Evolutionary conservation across 2,888 invertebrate species (phyloP).

Genomic region (Melanchra persicariae): DNA sequence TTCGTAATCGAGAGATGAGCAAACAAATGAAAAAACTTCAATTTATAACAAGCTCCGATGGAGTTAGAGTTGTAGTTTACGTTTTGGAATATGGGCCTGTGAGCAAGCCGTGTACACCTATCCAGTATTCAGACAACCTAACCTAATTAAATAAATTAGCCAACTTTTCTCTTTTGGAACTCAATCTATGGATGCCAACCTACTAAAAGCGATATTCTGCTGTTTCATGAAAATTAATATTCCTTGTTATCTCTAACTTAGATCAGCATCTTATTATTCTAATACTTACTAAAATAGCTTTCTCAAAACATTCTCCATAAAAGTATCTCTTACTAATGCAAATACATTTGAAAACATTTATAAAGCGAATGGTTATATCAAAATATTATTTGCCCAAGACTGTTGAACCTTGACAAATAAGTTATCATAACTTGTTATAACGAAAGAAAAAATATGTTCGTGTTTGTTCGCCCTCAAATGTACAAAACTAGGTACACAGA

Average conservation of each 20-base stretch:
- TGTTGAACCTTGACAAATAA: constrained; percentile 81
- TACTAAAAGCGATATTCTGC: background rate
- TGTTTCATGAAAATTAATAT: background rate
- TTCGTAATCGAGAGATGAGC: too few relatives aligned
- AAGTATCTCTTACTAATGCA: constrained; percentile 52
- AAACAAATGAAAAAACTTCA: too few relatives aligned
- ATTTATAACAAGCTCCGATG: too few relatives aligned
- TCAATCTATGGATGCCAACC: background rate
- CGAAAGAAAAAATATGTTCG: constrained; percentile 79
- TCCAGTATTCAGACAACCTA: too few relatives aligned
- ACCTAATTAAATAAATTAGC: too few relatives aligned
- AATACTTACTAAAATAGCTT: constrained; percentile 13
- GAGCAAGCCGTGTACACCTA: too few relatives aligned
- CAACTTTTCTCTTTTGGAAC: background rate
- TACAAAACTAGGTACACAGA: constrained; percentile 68
- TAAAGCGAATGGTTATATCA: constrained; percentile 75
- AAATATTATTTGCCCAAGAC: constrained; percentile 79
- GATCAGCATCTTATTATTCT: constrained; percentile 12
- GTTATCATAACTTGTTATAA: constrained; percentile 83
- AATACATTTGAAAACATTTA: constrained; percentile 69
- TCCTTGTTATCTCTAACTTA: background rate
- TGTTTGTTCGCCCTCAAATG: constrained; percentile 79
- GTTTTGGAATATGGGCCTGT: too few relatives aligned
- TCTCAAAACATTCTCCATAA: constrained; percentile 25
- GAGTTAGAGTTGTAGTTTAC: too few relatives aligned